These are phyloP conservation scores for Alexandromys fortis DNA, from an alignment of 2,113 vertebrate species.

Conservation along the genomic window DNA sequence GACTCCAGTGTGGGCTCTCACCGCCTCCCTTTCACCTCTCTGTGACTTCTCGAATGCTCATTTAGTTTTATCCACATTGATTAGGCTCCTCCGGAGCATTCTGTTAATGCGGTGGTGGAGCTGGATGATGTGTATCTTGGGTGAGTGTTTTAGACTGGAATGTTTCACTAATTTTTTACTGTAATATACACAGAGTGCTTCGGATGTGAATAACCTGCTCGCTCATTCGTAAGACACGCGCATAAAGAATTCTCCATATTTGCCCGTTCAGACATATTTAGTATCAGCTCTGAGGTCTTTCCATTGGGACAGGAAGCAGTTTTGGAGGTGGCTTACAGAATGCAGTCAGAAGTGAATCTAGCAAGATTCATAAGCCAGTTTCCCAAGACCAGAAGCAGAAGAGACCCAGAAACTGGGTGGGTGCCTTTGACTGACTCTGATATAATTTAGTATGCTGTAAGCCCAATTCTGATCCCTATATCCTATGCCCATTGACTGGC, in stretches of 20 bases:
- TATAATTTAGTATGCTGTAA: accelerated
- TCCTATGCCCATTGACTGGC: accelerated
- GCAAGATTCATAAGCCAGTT: accelerated
- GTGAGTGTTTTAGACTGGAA: neutral
- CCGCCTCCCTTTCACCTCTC: neutral
- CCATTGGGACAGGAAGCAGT: neutral
- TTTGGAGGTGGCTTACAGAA: neutral
- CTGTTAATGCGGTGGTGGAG: neutral
- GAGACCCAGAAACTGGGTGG: accelerated
- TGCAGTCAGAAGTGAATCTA: accelerated
- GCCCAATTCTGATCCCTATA: accelerated
- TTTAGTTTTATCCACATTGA: neutral
- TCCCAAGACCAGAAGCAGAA: accelerated
- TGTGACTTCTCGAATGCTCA: neutral
- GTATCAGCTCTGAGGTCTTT: neutral
- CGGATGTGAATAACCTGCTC: neutral
- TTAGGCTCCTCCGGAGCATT: neutral
- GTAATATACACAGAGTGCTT: neutral
- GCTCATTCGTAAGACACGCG: neutral
- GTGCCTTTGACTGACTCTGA: too few species aligned
- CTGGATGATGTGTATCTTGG: neutral
- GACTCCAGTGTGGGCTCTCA: neutral
- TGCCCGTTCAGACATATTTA: neutral
- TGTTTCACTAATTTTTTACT: neutral
- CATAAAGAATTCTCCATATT: neutral